Conservation (phyloP, 2,113 vertebrate genomes). For the Eclectus roratus region DNA sequence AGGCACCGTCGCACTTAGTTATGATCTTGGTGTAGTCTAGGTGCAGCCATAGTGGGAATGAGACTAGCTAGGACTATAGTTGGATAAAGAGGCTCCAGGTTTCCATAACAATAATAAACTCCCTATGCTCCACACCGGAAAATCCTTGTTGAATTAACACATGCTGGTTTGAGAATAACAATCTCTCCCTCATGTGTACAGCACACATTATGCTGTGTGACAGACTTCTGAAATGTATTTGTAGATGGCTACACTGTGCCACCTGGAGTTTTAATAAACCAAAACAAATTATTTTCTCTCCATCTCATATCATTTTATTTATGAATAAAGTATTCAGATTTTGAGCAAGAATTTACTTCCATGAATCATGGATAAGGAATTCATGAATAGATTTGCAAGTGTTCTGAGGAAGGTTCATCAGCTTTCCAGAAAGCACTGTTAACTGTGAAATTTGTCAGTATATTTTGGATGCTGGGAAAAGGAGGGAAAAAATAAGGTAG, state of each 20-base stretch:
- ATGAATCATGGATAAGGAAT: neutral
- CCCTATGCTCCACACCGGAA: neutral
- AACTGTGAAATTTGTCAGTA: neutral
- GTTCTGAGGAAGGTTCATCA: conserved; percentile 4
- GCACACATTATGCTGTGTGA: neutral
- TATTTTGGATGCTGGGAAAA: neutral
- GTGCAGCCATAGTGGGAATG: neutral
- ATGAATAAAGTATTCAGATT: neutral
- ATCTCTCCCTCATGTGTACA: neutral
- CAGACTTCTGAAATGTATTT: conserved; percentile 8
- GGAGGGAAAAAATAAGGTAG: neutral
- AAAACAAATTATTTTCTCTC: conserved; percentile 35
- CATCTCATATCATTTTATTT: neutral
- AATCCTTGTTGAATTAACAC: neutral
- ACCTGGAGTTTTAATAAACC: conserved; percentile 53
- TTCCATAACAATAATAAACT: neutral
- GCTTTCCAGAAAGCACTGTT: neutral
- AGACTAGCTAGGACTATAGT: neutral
- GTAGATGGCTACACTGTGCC: neutral
- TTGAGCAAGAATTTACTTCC: neutral
- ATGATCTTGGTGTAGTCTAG: neutral
- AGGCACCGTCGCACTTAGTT: neutral
- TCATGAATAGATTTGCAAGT: conserved; percentile 23
- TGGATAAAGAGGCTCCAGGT: neutral
- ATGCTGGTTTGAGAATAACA: neutral